Conservation (phyloP, 1,140 invertebrate species). For the Thalassaphorura encarpata region DNA sequence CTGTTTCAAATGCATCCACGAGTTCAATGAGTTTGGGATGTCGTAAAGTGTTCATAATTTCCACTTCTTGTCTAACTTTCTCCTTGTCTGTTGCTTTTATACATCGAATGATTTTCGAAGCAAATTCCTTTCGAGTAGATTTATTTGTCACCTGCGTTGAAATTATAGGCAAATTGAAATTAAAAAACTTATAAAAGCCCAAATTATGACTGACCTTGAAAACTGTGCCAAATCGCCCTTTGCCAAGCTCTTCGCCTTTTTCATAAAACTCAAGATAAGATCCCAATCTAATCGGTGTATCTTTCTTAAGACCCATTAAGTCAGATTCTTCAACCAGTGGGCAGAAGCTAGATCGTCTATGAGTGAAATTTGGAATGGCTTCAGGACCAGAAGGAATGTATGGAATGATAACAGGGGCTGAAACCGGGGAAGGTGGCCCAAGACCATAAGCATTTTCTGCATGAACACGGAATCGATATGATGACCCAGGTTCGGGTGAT, state of each 20-base stretch:
- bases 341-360: too few species aligned
- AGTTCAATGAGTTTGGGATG: constrained; percentile 85
- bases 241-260: constrained; percentile 63
- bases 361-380: neutral
- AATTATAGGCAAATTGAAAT: neutral
- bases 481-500: constrained; percentile 39
- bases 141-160: constrained; percentile 15
- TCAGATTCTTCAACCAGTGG: neutral
- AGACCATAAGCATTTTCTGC: constrained; percentile 67
- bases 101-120: constrained; percentile 84
- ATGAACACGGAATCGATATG: constrained; percentile 60
- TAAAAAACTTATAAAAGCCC: neutral
- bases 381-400: neutral
- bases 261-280: constrained; percentile 44
- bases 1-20: constrained; percentile 73
- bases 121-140: constrained; percentile 49
- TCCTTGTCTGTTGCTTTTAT: constrained; percentile 69
- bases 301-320: neutral
- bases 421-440: constrained; percentile 54
- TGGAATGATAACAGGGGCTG: constrained; percentile 34
- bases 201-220: constrained; percentile 42
- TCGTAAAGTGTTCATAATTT: constrained; percentile 77
- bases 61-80: constrained; percentile 79
- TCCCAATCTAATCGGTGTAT: neutral
- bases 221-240: constrained; percentile 68